These are phyloP conservation scores for Drosophila colorata DNA, from an alignment of 2,888 invertebrate genomes.

Conservation along the genomic window DNA sequence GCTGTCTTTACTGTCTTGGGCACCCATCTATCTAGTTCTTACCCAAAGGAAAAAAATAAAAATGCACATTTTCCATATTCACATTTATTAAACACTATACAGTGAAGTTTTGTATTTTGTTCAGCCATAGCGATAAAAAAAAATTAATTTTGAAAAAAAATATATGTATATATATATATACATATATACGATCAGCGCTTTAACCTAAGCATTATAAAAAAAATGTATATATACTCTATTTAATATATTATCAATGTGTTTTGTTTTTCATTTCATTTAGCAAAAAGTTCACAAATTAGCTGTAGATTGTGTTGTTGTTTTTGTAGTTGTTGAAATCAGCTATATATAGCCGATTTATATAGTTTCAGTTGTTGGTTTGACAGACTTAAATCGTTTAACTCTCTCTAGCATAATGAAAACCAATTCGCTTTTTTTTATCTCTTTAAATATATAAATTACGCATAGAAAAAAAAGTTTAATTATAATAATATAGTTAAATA, in stretches of 20 bases:
- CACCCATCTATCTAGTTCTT: no score
- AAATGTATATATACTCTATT: constrained; percentile 17
- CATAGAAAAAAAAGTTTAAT: constrained; percentile 22
- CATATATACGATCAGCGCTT: constrained; percentile 16
- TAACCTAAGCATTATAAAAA: constrained; percentile 42
- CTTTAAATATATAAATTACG: constrained; percentile 21
- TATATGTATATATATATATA: constrained; percentile 1
- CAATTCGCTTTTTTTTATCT: constrained; percentile 19
- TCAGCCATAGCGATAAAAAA: constrained; percentile 61
- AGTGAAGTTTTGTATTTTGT: constrained; percentile 67
- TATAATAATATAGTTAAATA: constrained; percentile 11
- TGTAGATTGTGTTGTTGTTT: constrained; percentile 14
- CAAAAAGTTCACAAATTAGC: constrained; percentile 29
- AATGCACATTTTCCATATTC: constrained; percentile 45
- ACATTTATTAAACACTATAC: constrained; percentile 74
- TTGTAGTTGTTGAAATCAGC: constrained; percentile 14
- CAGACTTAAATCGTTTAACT: constrained; percentile 37
- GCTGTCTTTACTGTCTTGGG: no score
- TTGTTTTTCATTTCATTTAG: constrained; percentile 11
- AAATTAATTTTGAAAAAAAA: constrained; percentile 53
- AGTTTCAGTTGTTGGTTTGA: constrained; percentile 43
- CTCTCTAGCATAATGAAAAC: constrained; percentile 32
- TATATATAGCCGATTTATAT: constrained; percentile 8
- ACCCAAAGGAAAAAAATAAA: not conserved
- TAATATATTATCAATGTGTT: constrained; percentile 12